A percentile compares a stretch with the other conserved stretches of the same genome.
Evolutionary conservation across 2,888 invertebrate genomes (phyloP).

Genomic region (Papilio elwesi): DNA sequence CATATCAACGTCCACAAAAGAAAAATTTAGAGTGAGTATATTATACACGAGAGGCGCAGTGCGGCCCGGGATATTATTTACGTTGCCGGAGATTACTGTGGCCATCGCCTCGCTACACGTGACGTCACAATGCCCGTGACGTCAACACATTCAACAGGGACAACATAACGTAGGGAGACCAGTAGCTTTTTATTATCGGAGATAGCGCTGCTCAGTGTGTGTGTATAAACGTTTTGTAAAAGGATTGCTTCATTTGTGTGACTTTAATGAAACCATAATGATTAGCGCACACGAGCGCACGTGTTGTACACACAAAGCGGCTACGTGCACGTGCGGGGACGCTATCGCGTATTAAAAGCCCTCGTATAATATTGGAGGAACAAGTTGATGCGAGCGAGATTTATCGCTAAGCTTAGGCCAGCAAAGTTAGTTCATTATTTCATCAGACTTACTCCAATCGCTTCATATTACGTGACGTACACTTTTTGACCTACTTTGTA

Average conservation of each 20-base stretch:
- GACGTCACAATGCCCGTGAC: too few relatives aligned
- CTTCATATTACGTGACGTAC: not conserved
- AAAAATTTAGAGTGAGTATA: too few relatives aligned
- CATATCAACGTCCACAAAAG: too few relatives aligned
- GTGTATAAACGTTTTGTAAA: not conserved
- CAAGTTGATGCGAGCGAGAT: slow-evolving; percentile 14
- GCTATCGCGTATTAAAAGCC: slow-evolving; percentile 1
- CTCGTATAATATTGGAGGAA: slow-evolving; percentile 9
- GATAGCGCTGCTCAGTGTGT: too few relatives aligned
- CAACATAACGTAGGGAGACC: too few relatives aligned
- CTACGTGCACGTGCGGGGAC: not conserved
- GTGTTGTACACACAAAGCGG: not conserved
- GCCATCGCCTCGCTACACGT: too few relatives aligned
- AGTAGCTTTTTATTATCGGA: too few relatives aligned
- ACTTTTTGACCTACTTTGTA: slow-evolving; percentile 1
- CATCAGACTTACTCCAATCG: not conserved
- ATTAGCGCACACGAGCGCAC: not conserved
- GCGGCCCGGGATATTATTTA: too few relatives aligned
- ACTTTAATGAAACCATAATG: slow-evolving; percentile 1
- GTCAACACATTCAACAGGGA: too few relatives aligned
- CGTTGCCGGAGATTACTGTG: too few relatives aligned
- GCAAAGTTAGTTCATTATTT: slow-evolving; percentile 14
- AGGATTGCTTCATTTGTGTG: not conserved
- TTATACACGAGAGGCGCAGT: too few relatives aligned
- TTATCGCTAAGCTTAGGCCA: slow-evolving; percentile 9